Evolutionary conservation across 2,113 vertebrate species (phyloP).

Genomic region (Halichoerus grypus): DNA sequence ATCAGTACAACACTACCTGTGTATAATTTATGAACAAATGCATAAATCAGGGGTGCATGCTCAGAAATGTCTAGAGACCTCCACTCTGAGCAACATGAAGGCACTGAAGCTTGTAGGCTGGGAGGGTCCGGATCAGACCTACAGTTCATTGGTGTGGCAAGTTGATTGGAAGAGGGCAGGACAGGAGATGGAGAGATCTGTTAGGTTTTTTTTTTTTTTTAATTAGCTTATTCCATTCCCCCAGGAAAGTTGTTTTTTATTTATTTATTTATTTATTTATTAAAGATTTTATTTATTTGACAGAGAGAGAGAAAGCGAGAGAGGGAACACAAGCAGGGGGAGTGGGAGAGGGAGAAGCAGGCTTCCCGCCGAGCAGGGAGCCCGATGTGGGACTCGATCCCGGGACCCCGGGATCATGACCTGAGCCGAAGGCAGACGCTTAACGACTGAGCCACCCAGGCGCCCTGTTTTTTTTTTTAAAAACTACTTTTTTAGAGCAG

Average conservation of each 20-base stretch:
- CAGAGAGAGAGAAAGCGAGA: too few relatives aligned
- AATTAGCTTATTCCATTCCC: not conserved
- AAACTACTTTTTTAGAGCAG: not conserved
- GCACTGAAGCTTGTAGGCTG: not conserved
- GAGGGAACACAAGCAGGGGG: too few relatives aligned
- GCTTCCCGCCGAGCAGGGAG: too few relatives aligned
- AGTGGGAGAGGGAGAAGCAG: too few relatives aligned
- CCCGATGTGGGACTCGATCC: too few relatives aligned
- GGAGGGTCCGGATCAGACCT: not conserved
- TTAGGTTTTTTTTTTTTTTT: not conserved
- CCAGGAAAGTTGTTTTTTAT: not conserved
- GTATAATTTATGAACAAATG: not conserved
- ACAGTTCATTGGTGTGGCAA: not conserved
- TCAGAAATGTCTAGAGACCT: not conserved
- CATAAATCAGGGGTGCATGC: not conserved
- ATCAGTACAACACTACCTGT: not conserved
- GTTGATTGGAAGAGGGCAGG: not conserved
- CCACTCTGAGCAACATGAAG: not conserved
- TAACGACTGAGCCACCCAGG: too few relatives aligned
- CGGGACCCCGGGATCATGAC: too few relatives aligned
- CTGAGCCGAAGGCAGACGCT: too few relatives aligned
- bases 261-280: too few relatives aligned
- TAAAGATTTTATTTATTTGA: too few relatives aligned
- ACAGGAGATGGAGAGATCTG: not conserved
- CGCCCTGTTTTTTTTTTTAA: not conserved